Evolutionary conservation across 1,140 invertebrate species (phyloP).

Genomic region (Lethocerus indicus): DNA sequence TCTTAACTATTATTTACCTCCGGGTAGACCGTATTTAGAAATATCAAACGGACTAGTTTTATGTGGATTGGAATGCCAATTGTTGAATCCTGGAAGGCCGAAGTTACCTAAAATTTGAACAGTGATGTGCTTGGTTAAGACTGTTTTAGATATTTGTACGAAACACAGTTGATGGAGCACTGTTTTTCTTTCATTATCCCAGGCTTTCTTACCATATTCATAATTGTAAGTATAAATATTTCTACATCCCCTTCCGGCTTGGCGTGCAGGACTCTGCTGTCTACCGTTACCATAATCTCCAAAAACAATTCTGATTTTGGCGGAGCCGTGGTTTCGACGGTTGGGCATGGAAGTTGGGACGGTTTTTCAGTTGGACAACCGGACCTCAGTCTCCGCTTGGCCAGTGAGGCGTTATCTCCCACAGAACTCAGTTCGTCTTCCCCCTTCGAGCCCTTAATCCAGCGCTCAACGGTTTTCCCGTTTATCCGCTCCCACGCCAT

Average conservation of each 20-base stretch:
- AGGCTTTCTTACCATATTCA: too few relatives aligned
- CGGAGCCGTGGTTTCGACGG: not conserved
- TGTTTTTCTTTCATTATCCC: too few relatives aligned
- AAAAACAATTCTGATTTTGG: slow-evolving; percentile 19
- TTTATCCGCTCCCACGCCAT: slow-evolving; percentile 7
- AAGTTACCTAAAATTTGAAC: slow-evolving; percentile 25
- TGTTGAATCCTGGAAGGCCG: slow-evolving; percentile 37
- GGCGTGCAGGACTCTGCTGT: slow-evolving; percentile 36
- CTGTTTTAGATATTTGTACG: not conserved
- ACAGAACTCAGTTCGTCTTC: too few relatives aligned
- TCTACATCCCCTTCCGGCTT: slow-evolving; percentile 38
- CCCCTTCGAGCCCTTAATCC: too few relatives aligned
- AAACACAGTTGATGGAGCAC: too few relatives aligned
- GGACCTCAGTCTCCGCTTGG: not conserved
- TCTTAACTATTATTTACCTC: too few relatives aligned
- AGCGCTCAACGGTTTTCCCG: not conserved
- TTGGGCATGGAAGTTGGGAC: not conserved
- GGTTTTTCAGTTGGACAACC: not conserved
- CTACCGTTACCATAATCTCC: slow-evolving; percentile 40
- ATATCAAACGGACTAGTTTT: slow-evolving; percentile 35
- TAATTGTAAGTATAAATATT: slow-evolving; percentile 40
- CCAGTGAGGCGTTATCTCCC: too few relatives aligned
- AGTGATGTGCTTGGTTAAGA: not conserved
- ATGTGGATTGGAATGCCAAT: slow-evolving; percentile 40
- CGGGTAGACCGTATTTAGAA: too few relatives aligned